Conservation (phyloP, 2,888 invertebrate species). For the Lymantria monacha region DNA sequence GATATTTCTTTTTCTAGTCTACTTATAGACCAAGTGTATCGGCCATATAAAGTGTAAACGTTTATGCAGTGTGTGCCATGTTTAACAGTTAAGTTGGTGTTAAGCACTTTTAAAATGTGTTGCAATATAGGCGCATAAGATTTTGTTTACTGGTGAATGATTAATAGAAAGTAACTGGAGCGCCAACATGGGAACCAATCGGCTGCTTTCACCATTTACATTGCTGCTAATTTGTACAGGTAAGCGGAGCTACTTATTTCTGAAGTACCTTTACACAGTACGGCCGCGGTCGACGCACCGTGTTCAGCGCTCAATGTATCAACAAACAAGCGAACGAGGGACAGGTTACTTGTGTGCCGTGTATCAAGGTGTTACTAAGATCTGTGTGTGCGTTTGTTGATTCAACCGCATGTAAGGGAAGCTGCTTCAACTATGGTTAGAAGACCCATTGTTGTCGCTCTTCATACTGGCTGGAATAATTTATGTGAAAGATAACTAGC, state of each 20-base stretch:
- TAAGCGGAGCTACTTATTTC: conserved; percentile 69
- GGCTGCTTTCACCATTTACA: conserved; percentile 74
- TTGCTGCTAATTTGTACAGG: conserved; percentile 76
- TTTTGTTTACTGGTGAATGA: conserved; percentile 51
- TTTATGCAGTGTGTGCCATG: conserved; percentile 45
- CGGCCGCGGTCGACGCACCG: conserved; percentile 28
- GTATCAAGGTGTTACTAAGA: conserved; percentile 22
- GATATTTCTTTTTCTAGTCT: conserved; percentile 34
- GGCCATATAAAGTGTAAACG: conserved; percentile 40
- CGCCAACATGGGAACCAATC: conserved; percentile 64
- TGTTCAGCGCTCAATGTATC: conserved; percentile 34
- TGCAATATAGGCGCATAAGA: conserved; percentile 68
- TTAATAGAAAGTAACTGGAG: conserved; percentile 64
- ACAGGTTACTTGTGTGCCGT: conserved; percentile 29
- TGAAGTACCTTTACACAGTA: conserved; percentile 61
- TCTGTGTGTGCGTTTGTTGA: conserved; percentile 44
- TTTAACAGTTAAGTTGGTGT: conserved; percentile 62
- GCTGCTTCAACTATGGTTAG: conserved; percentile 26
- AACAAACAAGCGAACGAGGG: conserved; percentile 38
- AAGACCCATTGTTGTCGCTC: conserved; percentile 9
- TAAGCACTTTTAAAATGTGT: conserved; percentile 53
- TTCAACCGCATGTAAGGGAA: conserved; percentile 36
- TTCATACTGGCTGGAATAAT: neutral
- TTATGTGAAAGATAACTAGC: neutral
- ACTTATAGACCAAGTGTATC: conserved; percentile 36